Evolutionary conservation across 1,140 invertebrate genomes (phyloP).

Genomic region (Meloidogyne hapla): DNA sequence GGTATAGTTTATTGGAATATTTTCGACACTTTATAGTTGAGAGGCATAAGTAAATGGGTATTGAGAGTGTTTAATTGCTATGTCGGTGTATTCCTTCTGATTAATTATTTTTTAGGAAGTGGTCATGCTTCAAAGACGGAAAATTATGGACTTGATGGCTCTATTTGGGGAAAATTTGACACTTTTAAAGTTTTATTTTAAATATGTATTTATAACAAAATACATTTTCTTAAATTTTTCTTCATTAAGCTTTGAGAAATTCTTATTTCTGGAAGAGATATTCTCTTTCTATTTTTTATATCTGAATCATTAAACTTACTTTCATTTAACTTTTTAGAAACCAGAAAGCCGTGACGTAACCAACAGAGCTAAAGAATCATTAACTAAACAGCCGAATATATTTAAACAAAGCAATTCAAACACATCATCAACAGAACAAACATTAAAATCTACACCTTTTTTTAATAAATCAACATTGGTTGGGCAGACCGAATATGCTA

Average conservation of each 20-base stretch:
- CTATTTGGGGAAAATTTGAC: conserved; percentile 62
- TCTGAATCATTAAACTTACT: too few relatives aligned
- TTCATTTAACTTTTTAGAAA: not conserved
- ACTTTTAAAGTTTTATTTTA: conserved; percentile 55
- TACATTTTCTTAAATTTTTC: too few relatives aligned
- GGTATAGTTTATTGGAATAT: conserved; percentile 36
- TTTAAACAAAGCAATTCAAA: not conserved
- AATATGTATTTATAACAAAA: too few relatives aligned
- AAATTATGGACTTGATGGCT: conserved; percentile 59
- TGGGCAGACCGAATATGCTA: not conserved
- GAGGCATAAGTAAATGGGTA: too few relatives aligned
- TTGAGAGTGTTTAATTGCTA: too few relatives aligned
- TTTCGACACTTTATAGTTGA: too few relatives aligned
- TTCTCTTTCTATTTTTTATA: too few relatives aligned
- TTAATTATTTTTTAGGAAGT: conserved; percentile 33
- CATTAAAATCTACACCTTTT: not conserved
- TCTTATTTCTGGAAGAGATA: too few relatives aligned
- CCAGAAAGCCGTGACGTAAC: not conserved
- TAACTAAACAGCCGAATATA: not conserved
- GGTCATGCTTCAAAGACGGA: conserved; percentile 62
- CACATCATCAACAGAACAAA: not conserved
- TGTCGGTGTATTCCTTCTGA: too few relatives aligned
- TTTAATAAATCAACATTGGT: not conserved
- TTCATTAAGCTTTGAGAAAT: too few relatives aligned
- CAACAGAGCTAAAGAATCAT: not conserved